phyloP scores from a whole-genome alignment of 2,113 vertebrate genomes.

The Zapus hudsonius region DNA sequence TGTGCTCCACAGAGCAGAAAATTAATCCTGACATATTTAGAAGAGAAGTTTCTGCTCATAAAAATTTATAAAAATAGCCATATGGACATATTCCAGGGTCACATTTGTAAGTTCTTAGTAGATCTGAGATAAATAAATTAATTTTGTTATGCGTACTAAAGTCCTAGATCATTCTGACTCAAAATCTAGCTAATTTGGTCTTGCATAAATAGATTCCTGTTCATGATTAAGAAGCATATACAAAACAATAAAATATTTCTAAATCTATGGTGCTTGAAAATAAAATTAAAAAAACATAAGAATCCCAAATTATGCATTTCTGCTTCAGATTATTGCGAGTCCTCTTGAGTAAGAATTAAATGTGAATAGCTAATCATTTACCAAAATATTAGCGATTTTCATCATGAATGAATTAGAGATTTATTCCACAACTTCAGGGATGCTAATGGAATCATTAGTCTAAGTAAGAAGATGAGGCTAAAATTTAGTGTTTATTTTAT shows the following conservation, averaged over 20 bases:
- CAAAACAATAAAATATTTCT: neutral
- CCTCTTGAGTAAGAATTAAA: neutral
- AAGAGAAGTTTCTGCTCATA: constrained; percentile 81
- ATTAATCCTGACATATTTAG: constrained; percentile 85
- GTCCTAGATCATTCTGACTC: constrained; percentile 48
- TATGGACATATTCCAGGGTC: constrained; percentile 75
- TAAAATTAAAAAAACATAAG: neutral
- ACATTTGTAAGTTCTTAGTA: constrained; percentile 72
- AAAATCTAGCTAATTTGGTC: constrained; percentile 49
- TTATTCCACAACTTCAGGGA: neutral
- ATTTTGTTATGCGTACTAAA: constrained; percentile 39
- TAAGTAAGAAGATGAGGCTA: neutral
- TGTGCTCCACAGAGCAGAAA: constrained; percentile 87
- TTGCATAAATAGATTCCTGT: neutral
- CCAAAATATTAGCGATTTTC: constrained; percentile 34
- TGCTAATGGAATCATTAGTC: neutral
- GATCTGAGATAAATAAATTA: constrained; percentile 31
- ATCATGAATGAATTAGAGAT: constrained; percentile 13
- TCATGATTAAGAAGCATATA: neutral
- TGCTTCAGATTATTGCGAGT: neutral
- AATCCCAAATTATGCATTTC: neutral
- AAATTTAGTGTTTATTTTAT: constrained; percentile 28
- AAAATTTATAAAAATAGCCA: constrained; percentile 82
- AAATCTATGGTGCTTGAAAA: neutral
- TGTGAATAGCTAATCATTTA: constrained; percentile 9